A percentile compares a stretch with the other conserved stretches of the same genome.
These are phyloP conservation scores for Polyommatus iphigenia DNA, from an alignment of 2,888 invertebrate species.

Conservation along the genomic window DNA sequence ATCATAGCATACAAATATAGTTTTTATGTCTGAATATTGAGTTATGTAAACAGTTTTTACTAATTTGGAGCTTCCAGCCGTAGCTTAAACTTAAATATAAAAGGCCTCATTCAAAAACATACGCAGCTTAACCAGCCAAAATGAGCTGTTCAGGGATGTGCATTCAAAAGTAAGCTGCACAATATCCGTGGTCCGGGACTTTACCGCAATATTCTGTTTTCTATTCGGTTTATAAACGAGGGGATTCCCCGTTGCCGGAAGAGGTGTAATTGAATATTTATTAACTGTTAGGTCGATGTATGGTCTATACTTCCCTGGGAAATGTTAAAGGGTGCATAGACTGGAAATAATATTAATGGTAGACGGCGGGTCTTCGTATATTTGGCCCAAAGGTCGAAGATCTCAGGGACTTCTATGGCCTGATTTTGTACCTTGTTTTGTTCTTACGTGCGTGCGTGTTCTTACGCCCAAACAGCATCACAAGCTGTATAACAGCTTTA, in stretches of 20 bases:
- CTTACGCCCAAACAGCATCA: no score
- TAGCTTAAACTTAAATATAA: slow-evolving; percentile 8
- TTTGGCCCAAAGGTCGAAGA: no score
- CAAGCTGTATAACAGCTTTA: no score
- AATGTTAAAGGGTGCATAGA: neutral
- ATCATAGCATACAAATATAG: neutral
- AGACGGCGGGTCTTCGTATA: no score
- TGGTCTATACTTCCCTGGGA: neutral
- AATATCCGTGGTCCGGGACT: slow-evolving; percentile 16
- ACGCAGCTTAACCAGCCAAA: slow-evolving; percentile 3
- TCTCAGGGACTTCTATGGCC: no score
- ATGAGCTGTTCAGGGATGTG: slow-evolving; percentile 15
- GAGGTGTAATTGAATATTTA: neutral
- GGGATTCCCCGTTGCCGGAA: slow-evolving; percentile 3
- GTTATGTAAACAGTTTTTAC: neutral
- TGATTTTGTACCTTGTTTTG: no score
- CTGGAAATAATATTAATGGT: no score
- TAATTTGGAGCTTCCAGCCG: neutral
- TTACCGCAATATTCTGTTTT: slow-evolving; percentile 11
- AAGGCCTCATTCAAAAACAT: slow-evolving; percentile 9
- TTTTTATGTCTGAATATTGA: neutral
- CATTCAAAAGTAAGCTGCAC: slow-evolving; percentile 22
- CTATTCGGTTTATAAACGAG: slow-evolving; percentile 11
- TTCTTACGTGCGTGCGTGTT: no score
- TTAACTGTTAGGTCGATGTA: neutral